Conservation (phyloP, 2,888 invertebrate species). For the Stenurella melanura region DNA sequence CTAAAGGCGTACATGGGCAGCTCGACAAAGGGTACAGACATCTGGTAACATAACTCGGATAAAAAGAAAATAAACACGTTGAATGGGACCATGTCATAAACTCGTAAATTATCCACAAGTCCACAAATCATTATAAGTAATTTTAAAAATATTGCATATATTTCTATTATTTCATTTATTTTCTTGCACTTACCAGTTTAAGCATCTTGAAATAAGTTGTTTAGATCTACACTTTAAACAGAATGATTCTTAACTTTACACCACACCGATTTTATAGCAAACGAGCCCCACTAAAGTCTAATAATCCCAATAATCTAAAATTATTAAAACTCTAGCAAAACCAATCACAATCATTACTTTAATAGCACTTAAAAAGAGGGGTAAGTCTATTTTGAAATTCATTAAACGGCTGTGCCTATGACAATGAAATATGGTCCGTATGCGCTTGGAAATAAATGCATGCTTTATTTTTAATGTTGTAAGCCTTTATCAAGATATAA, state of each 20-base stretch:
- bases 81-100: no score
- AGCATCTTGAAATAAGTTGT: slow-evolving; percentile 58
- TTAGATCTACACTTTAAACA: slow-evolving; percentile 8
- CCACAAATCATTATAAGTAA: no score
- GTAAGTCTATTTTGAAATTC: background rate
- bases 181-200: slow-evolving; percentile 65
- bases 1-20: no score
- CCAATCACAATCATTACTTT: slow-evolving; percentile 30
- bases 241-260: slow-evolving; percentile 16
- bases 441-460: background rate
- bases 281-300: slow-evolving; percentile 37
- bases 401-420: background rate
- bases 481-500: background rate
- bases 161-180: no score
- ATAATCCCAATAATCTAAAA: slow-evolving; percentile 40
- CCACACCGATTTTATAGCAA: slow-evolving; percentile 33
- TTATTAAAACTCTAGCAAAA: slow-evolving; percentile 39
- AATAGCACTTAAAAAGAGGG: slow-evolving; percentile 23
- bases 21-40: no score
- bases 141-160: no score
- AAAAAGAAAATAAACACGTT: no score
- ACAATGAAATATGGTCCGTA: slow-evolving; percentile 25
- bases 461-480: background rate
- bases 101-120: no score
- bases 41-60: no score